Conservation (phyloP, 2,888 invertebrate genomes). For the Apomyelois bistriatella region DNA sequence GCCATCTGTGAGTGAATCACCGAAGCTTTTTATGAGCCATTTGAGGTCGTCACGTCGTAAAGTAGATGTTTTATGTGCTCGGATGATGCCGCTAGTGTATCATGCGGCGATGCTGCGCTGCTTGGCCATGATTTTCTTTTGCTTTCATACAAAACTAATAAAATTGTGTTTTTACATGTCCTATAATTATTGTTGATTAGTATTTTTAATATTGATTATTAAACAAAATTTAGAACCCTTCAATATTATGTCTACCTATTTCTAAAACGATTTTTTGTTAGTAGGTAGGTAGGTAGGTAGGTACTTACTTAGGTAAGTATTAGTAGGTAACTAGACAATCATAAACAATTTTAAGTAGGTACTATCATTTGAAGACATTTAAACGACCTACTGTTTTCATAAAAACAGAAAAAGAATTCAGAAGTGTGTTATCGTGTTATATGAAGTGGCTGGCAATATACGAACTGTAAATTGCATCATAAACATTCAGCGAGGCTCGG, state of each 20-base stretch:
- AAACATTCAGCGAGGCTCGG: conserved; percentile 53
- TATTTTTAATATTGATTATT: no score
- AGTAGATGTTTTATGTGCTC: conserved; percentile 65
- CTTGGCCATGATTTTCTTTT: conserved; percentile 13
- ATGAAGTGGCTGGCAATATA: conserved; percentile 69
- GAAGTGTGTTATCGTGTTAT: conserved; percentile 62
- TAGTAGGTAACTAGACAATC: no score
- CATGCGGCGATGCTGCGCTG: conserved; percentile 29
- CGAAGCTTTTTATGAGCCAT: conserved; percentile 72
- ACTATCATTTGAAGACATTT: no score
- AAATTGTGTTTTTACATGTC: no score
- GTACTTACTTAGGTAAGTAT: no score
- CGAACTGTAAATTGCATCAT: conserved; percentile 72
- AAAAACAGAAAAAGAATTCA: conserved; percentile 24
- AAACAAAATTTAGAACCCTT: no score
- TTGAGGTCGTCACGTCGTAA: conserved; percentile 70
- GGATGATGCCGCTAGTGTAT: conserved; percentile 73
- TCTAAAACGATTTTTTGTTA: no score
- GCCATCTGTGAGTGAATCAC: conserved; percentile 66
- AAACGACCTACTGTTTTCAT: no score
- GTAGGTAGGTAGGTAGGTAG: no score
- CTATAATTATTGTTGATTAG: no score
- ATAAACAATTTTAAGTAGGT: no score
- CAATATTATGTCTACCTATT: no score
- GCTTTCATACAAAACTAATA: not conserved